These are phyloP conservation scores for Lysandra bellargus DNA, from an alignment of 2,888 invertebrate species.

Conservation along the genomic window DNA sequence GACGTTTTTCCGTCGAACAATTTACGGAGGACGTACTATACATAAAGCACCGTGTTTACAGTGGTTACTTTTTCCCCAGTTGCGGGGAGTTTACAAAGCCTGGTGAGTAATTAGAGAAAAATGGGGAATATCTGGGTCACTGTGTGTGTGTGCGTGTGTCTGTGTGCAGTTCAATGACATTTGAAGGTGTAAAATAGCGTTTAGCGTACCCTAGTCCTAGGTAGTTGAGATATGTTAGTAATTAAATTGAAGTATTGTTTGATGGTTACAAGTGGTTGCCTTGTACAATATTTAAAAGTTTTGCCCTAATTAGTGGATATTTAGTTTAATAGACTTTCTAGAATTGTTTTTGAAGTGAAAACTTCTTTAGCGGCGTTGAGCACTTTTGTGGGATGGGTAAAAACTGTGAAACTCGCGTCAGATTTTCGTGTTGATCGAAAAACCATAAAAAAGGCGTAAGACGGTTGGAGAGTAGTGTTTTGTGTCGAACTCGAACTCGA, in stretches of 20 bases:
- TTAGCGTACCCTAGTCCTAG: neutral
- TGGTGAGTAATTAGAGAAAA: constrained; percentile 78
- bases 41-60: constrained; percentile 36
- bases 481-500: too few species aligned
- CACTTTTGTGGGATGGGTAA: too few species aligned
- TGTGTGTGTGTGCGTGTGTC: constrained; percentile 54
- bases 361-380: too few species aligned
- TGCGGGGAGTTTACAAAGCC: constrained; percentile 66
- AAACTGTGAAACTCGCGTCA: too few species aligned
- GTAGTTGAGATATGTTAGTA: neutral
- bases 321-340: neutral
- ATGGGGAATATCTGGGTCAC: constrained; percentile 74
- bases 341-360: too few species aligned
- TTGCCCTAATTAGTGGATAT: neutral
- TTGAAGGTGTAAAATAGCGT: constrained; percentile 34
- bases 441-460: too few species aligned
- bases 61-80: constrained; percentile 43
- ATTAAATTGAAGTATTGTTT: neutral
- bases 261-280: neutral
- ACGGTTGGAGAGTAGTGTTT: too few species aligned
- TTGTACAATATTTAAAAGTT: neutral
- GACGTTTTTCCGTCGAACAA: constrained; percentile 19
- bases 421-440: too few species aligned
- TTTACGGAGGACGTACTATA: constrained; percentile 17
- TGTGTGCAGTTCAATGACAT: constrained; percentile 41